These are phyloP conservation scores for Nibea coibor DNA, from an alignment of 2,113 vertebrate species.

Conservation along the genomic window DNA sequence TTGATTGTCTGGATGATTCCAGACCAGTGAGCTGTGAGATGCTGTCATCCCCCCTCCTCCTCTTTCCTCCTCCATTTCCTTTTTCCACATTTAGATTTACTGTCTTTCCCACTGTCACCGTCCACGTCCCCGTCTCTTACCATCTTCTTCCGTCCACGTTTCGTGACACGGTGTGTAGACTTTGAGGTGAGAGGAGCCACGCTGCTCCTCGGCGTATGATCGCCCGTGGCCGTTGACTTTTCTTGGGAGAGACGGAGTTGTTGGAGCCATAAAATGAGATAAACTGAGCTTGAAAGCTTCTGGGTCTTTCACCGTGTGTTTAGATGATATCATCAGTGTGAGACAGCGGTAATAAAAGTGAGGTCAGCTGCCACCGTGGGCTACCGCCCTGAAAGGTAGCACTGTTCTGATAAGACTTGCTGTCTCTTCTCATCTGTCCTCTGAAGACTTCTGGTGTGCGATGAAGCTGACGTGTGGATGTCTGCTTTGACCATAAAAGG, in stretches of 20 bases:
- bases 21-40: slow-evolving; percentile 68
- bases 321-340: slow-evolving; percentile 71
- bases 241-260: slow-evolving; percentile 38
- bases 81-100: slow-evolving; percentile 51
- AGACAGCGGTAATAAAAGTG: slow-evolving; percentile 68
- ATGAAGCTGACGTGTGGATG: slow-evolving; percentile 42
- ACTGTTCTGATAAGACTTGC: slow-evolving; percentile 52
- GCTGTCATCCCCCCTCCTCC: slow-evolving; percentile 25
- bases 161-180: slow-evolving; percentile 33
- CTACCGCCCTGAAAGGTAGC: slow-evolving; percentile 57
- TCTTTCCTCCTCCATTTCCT: background rate
- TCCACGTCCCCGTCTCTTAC: slow-evolving; percentile 31
- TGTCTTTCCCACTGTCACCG: slow-evolving; percentile 40
- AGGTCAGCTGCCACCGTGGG: slow-evolving; percentile 67
- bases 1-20: slow-evolving; percentile 71
- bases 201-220: slow-evolving; percentile 7
- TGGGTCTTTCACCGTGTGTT: slow-evolving; percentile 54
- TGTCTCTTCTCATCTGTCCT: slow-evolving; percentile 47
- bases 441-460: slow-evolving; percentile 32
- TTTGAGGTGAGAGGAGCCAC: slow-evolving; percentile 37
- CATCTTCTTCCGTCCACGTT: slow-evolving; percentile 18
- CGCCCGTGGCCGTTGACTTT: slow-evolving; percentile 54
- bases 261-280: slow-evolving; percentile 66
- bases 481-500: slow-evolving; percentile 48
- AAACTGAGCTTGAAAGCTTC: slow-evolving; percentile 66